A percentile compares a stretch with the other conserved stretches of the same genome.
Conservation (phyloP, 2,797 vertebrate genomes). For the Gymnothorax reevesii region DNA sequence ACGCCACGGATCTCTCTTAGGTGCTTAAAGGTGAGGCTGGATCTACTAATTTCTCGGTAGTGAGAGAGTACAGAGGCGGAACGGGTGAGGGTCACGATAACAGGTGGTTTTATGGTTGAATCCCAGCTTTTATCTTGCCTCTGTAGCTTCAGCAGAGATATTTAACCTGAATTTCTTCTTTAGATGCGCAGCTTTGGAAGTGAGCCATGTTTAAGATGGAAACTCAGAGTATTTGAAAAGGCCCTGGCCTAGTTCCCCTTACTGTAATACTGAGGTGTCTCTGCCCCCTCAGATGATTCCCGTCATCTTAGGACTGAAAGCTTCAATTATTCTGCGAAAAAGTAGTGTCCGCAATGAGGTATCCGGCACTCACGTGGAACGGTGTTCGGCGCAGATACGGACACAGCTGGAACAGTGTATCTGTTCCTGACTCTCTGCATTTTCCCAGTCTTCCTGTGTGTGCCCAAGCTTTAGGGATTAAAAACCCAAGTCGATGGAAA, state of each 20-base stretch:
- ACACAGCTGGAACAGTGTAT: not conserved
- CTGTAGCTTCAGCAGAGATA: not conserved
- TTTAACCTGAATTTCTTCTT: not conserved
- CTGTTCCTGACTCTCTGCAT: not conserved
- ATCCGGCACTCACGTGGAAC: too few relatives aligned
- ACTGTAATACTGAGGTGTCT: not conserved
- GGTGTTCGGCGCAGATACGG: too few relatives aligned
- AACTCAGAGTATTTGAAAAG: not conserved
- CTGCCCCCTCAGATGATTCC: not conserved
- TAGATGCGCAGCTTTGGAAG: not conserved
- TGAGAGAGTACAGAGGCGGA: not conserved
- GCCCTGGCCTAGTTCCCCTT: not conserved
- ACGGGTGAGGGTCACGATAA: not conserved
- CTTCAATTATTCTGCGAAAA: not conserved
- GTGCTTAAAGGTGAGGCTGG: not conserved
- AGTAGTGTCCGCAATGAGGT: too few relatives aligned
- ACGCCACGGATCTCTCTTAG: conserved; percentile 2
- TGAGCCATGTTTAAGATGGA: not conserved
- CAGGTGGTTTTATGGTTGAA: not conserved
- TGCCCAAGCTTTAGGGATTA: not conserved
- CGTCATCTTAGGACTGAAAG: not conserved
- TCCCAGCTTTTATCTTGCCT: not conserved
- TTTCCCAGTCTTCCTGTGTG: not conserved
- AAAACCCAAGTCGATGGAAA: not conserved
- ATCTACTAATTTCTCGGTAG: too few relatives aligned